These are phyloP conservation scores for Tiliqua scincoides DNA, from an alignment of 2,113 vertebrate species.

Conservation along the genomic window DNA sequence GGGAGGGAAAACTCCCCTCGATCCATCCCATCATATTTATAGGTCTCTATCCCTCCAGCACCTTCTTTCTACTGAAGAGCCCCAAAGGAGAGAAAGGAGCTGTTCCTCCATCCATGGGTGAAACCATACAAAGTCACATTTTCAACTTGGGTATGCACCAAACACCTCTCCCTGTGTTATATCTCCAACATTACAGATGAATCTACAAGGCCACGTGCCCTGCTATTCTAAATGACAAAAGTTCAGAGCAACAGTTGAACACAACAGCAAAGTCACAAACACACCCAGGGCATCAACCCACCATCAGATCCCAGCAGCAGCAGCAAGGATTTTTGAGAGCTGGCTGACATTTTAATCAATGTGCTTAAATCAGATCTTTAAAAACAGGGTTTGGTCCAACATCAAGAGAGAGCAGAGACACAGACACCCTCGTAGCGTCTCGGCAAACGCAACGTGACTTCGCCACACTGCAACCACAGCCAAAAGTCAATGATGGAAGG, in stretches of 20 bases:
- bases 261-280: neutral
- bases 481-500: neutral
- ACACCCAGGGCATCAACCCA: neutral
- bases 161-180: neutral
- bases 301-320: neutral
- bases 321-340: neutral
- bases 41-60: too few species aligned
- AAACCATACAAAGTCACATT: neutral
- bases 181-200: neutral
- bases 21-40: too few species aligned
- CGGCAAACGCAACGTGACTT: neutral
- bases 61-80: too few species aligned
- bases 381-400: neutral
- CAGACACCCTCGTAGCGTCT: neutral
- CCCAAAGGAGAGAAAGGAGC: too few species aligned
- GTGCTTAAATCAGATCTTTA: neutral
- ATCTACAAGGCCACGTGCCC: neutral
- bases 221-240: neutral
- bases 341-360: neutral
- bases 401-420: neutral
- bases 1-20: too few species aligned
- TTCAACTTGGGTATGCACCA: too few species aligned
- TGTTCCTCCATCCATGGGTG: too few species aligned
- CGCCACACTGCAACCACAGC: neutral
- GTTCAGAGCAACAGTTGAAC: neutral